These are phyloP conservation scores for Artemia franciscana DNA, from an alignment of 1,140 invertebrate genomes.

Conservation along the genomic window DNA sequence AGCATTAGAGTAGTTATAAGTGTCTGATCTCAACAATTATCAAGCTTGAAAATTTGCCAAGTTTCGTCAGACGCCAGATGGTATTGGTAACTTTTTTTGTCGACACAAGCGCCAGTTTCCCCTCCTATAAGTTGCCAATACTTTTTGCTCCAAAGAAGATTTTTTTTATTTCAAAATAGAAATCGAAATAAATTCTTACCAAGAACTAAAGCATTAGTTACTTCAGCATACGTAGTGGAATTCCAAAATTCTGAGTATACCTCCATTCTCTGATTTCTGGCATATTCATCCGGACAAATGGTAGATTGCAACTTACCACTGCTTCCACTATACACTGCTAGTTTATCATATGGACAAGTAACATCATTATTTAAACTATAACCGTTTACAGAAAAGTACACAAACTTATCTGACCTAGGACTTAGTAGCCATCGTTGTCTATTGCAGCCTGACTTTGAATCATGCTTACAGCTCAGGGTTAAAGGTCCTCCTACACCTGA, in stretches of 20 bases:
- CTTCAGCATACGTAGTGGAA: background rate
- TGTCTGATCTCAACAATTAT: too few relatives aligned
- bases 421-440: constrained; percentile 7
- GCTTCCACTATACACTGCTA: background rate
- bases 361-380: background rate
- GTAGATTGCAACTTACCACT: background rate
- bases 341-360: background rate
- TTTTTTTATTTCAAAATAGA: too few relatives aligned
- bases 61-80: too few relatives aligned
- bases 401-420: constrained; percentile 4
- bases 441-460: constrained; percentile 4
- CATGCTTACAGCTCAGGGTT: constrained; percentile 1
- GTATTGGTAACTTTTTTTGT: too few relatives aligned
- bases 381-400: constrained; percentile 6
- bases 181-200: too few relatives aligned
- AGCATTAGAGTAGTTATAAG: too few relatives aligned
- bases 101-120: too few relatives aligned
- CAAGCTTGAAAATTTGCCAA: too few relatives aligned
- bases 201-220: background rate
- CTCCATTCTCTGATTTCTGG: background rate
- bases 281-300: background rate
- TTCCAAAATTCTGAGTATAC: background rate
- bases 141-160: too few relatives aligned
- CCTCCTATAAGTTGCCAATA: too few relatives aligned
- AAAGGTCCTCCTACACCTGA: constrained; percentile 2